Percentiles rank a stretch among this genome's conserved stretches.
These are phyloP conservation scores for Mastomys coucha DNA, from an alignment of 2,113 vertebrate species.

Conservation along the genomic window DNA sequence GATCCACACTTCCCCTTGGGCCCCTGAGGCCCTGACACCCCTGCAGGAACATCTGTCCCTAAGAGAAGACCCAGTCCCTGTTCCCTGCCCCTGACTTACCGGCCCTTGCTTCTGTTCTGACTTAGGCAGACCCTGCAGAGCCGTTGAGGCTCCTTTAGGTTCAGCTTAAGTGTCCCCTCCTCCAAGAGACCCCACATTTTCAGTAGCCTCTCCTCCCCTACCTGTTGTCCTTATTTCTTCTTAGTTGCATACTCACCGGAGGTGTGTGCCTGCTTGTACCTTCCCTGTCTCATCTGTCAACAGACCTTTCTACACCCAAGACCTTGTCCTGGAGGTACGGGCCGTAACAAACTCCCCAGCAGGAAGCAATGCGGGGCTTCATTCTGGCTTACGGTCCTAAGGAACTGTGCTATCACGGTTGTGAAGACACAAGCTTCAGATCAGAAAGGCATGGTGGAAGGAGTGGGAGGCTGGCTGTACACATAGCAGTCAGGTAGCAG, in stretches of 20 bases:
- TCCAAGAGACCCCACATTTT: background rate
- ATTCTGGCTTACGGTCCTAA: background rate
- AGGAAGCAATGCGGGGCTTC: background rate
- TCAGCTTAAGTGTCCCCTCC: background rate
- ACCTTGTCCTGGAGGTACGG: background rate
- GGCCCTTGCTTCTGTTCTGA: background rate
- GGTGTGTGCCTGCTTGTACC: background rate
- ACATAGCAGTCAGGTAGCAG: background rate
- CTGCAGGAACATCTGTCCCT: background rate
- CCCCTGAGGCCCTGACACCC: fast-evolving
- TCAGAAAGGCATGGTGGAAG: background rate
- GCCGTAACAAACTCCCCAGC: background rate
- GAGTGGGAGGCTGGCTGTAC: background rate
- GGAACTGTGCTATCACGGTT: background rate
- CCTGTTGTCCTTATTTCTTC: background rate
- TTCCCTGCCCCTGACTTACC: background rate
- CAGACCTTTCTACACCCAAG: background rate
- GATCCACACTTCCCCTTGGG: background rate
- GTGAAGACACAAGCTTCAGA: background rate
- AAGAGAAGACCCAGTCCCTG: background rate
- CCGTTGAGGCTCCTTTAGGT: background rate
- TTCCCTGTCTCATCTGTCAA: background rate
- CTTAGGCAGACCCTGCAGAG: background rate
- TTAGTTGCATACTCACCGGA: background rate
- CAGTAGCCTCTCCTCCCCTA: background rate